Evolutionary conservation across 2,888 invertebrate species (phyloP), one percentile per base, ranked within the genome.

Genomic region (Diogma glabrata): DNA sequence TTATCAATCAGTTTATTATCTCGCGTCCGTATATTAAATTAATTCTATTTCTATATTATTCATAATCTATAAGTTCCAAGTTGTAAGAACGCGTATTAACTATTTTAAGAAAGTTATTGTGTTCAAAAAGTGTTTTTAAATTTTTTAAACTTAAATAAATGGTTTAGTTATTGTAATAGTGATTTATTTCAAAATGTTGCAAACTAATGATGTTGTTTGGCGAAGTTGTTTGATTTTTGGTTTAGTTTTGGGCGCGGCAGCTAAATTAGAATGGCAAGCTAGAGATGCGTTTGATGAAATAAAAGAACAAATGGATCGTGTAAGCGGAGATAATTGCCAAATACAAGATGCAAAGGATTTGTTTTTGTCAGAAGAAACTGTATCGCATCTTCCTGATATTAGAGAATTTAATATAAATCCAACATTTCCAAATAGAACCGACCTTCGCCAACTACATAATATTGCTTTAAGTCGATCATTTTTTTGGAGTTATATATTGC

Each of bases 381-480:
- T 97, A 1, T 91, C 95, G 0, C 95, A 95, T 65, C 76, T 87
- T 56, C 94, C 94, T 0, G 90, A 93, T 62, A 89, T 93, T 54
- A 92, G 93, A 68, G 90, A 94, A 64, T 82, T 94, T 55, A 91
- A 93, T 62, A 88, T 93, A 51, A 93, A 95, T 73, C 89, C 94
- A 9, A 81, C 95, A 49, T 92, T 91, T 62, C 92, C 92, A 0
- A 97, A 97, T 72, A 79, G 96, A 61, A 95, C 96, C 0, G 88
- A 88, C 20, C 70, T 97, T 60, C 72, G 95, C 52, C 94, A 96
- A 72, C 72, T 95, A 53, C 95, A 96, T 67, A 96, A 96, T 67
- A 85, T 95, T 83, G 96, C 95, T n/a, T 74, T 95, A 65, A 93
- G 87, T 66, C 74, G 96, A 59, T 92, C 94, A 1, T 96, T 94